Evolutionary conservation across 2,888 invertebrate species (phyloP).

Genomic region (Acronicta aceris): DNA sequence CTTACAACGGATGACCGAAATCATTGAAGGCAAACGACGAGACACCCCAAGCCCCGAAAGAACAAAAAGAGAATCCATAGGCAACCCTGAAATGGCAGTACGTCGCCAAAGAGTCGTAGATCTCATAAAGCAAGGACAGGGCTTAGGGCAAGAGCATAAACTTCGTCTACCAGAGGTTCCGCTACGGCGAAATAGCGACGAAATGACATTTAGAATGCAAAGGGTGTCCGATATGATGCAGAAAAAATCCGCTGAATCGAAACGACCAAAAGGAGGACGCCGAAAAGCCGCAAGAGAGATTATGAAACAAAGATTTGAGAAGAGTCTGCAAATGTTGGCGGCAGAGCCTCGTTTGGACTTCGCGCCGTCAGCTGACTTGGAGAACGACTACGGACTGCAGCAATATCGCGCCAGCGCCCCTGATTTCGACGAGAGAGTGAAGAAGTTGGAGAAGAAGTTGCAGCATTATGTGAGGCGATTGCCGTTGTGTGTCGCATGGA

Average conservation of each 20-base stretch:
- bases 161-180: constrained; percentile 54
- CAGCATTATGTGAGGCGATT: constrained; percentile 84
- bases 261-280: constrained; percentile 69
- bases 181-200: constrained; percentile 73
- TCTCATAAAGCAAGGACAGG: constrained; percentile 64
- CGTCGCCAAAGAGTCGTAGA: constrained; percentile 76
- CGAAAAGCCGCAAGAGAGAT: constrained; percentile 88
- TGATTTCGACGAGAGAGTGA: constrained; percentile 95
- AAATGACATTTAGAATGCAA: constrained; percentile 91
- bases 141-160: constrained; percentile 64
- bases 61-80: constrained; percentile 70
- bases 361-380: constrained; percentile 91
- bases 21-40: constrained; percentile 77
- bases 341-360: constrained; percentile 91
- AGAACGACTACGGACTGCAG: constrained; percentile 94
- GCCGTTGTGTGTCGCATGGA: constrained; percentile 77
- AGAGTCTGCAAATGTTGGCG: constrained; percentile 95
- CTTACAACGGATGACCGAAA: constrained; percentile 77
- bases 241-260: constrained; percentile 90
- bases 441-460: constrained; percentile 91
- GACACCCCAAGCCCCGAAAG: constrained; percentile 74
- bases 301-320: constrained; percentile 94
- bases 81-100: constrained; percentile 75
- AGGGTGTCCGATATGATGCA: constrained; percentile 93
- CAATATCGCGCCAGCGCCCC: constrained; percentile 96